These are phyloP conservation scores for Alloplasta piceator DNA, from an alignment of 2,888 invertebrate genomes.

Conservation along the genomic window DNA sequence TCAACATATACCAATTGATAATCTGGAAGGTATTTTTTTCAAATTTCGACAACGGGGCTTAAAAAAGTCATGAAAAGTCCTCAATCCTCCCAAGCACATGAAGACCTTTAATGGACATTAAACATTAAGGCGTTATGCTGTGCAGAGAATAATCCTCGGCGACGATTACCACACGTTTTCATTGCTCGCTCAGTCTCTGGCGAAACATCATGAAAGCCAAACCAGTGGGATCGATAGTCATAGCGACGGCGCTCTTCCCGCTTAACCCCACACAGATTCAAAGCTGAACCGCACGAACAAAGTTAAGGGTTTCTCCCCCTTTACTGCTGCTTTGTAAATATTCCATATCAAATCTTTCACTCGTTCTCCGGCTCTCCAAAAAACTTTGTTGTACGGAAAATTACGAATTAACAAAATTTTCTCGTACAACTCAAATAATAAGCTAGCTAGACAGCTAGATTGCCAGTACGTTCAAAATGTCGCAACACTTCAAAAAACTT, in stretches of 20 bases:
- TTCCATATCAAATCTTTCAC: constrained; percentile 18
- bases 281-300: constrained; percentile 6
- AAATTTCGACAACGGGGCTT: no score
- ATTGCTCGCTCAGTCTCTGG: constrained; percentile 9
- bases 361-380: not conserved
- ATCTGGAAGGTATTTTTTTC: no score
- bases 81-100: not conserved
- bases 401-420: not conserved
- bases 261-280: constrained; percentile 24
- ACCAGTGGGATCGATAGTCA: constrained; percentile 72
- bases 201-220: constrained; percentile 43
- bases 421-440: not conserved
- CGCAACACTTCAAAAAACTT: no score
- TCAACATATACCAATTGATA: no score
- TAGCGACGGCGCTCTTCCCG: constrained; percentile 73
- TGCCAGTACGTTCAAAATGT: no score
- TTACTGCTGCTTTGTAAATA: constrained; percentile 32
- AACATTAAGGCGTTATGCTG: not conserved
- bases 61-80: no score
- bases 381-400: constrained; percentile 1
- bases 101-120: not conserved
- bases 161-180: constrained; percentile 37
- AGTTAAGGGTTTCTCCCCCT: constrained; percentile 1
- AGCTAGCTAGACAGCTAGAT: no score
- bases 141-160: not conserved